Evolutionary conservation across 2,888 invertebrate genomes (phyloP).

Genomic region (Pogonocherus hispidulus): DNA sequence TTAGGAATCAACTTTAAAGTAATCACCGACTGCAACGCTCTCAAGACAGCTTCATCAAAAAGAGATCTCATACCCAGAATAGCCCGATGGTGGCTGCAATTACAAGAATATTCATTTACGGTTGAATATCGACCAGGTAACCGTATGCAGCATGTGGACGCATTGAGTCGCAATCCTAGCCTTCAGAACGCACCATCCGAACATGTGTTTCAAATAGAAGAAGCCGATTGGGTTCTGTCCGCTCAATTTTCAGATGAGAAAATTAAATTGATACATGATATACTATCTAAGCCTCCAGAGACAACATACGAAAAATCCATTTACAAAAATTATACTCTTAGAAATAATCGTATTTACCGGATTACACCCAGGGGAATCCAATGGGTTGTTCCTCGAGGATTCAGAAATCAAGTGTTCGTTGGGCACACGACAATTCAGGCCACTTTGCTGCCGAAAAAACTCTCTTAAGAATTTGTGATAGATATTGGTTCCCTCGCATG

Average conservation of each 20-base stretch:
- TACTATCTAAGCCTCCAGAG: slow-evolving; percentile 35
- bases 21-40: slow-evolving; percentile 59
- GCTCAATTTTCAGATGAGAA: slow-evolving; percentile 43
- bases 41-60: slow-evolving; percentile 54
- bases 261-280: slow-evolving; percentile 27
- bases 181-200: slow-evolving; percentile 2
- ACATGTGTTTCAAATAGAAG: slow-evolving; percentile 19
- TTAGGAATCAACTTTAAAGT: slow-evolving; percentile 55
- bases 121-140: slow-evolving; percentile 41
- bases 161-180: slow-evolving; percentile 44
- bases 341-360: slow-evolving; percentile 33
- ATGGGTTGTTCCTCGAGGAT: slow-evolving; percentile 60
- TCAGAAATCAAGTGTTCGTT: slow-evolving; percentile 50
- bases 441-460: slow-evolving; percentile 62
- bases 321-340: slow-evolving; percentile 32
- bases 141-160: slow-evolving; percentile 44
- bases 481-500: slow-evolving; percentile 52
- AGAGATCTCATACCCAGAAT: slow-evolving; percentile 56
- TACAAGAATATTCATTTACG: slow-evolving; percentile 41
- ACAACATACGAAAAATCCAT: slow-evolving; percentile 33
- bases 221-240: slow-evolving; percentile 42
- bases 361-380: slow-evolving; percentile 38
- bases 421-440: slow-evolving; percentile 63
- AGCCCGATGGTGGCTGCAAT: slow-evolving; percentile 51
- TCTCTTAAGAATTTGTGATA: slow-evolving; percentile 52